Base-by-base conservation (phyloP, 2,113 vertebrate genomes). In the Myxocyprinus asiaticus region DNA sequence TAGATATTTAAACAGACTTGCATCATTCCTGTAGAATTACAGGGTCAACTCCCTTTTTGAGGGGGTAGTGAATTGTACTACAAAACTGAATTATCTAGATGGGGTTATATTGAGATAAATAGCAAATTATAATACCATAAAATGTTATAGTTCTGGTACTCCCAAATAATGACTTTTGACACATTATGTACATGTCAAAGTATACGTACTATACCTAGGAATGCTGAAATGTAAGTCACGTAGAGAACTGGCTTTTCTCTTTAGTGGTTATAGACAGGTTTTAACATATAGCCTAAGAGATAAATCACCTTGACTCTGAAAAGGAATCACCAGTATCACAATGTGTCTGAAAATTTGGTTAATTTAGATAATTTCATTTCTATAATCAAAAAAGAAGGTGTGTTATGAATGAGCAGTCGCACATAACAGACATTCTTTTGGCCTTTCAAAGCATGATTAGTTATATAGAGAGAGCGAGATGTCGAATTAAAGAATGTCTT, bases 151-250 rank as follows among this genome's bases (percentile, higher is more conserved):
- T 33, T 33, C 22, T 33, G 22, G 22, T 33, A 33, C 22, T 33
- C 22, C 22, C 22, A 33, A 33, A 33, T 33, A 63, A 14, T 75
- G 45, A 63, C 58, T 62, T 75, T 75, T 75, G 72, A 22, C 59
- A 75, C 59, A 50, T 75, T 75, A 10, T 17, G 61, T 75, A 6
- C 45, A n/a, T 59, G 8, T 51, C 7, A 63, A 65, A 10, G 15
- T 7, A 11, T 33, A 33, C 22, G 8, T 44, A 22, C 14, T 22
- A 66, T 48, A 45, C 48, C 17, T 15, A 63, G 72, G 72, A 63
- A 76, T 65, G 62, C 50, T 55, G 74, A 42, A 65, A 42, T 0
- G 17, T 76, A 53, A 76, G 62, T 76, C 74, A 76, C 22, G 1
- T 47, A 51, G 17, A 47, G 7, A 44, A 43, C 14, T 17, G 42